Evolutionary conservation across 2,888 invertebrate genomes (phyloP), one percentile per base, ranked within the genome.

Genomic region (Volucella bombylans): DNA sequence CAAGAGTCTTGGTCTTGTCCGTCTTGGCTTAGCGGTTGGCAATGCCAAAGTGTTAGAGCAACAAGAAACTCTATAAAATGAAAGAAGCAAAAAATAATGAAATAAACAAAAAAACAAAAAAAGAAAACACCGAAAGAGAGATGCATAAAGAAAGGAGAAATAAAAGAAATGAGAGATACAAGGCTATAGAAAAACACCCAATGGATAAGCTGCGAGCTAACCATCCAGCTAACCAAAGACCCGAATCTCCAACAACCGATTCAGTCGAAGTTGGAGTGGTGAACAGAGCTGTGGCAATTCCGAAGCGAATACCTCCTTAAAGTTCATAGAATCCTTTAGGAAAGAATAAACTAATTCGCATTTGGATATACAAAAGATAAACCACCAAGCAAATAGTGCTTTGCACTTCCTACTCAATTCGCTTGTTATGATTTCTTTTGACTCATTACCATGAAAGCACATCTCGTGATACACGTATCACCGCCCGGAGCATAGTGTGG

Each of bases 181-280:
- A 68, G 39, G 39, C 65, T 14, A 49, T 55, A 62, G 15, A 64
- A 72, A 52, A 59, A 69, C 71, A 57, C n/a, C 43, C 43, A 49
- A 59, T 68, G 64, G 73, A 14, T 69, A 69, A 59, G 55, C 62
- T 31, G 31, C 68, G 72, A 62, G 65, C 59, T 69, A 55, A 61
- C 59, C 73, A 77, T 31, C 69, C 31, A n/a, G n/a, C n/a, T n/a
- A n/a, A n/a, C n/a, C n/a, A 52, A 47, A 68, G 57, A 59, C 57
- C 39, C 55, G 49, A 57, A 38, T 18, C 69, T 62, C 31, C 39
- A 39, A 57, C 73, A 76, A 68, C 67, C 72, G 68, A 68, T 77
- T 85, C 52, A 85, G 85, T 85, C 57, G 71, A 68, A 41, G 72
- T 85, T 54, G 61, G 68, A 41, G 72, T 85, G 55, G 55, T 72